Percentiles rank a stretch among this genome's conserved stretches.
phyloP scores from a whole-genome alignment of 2,113 vertebrate species.

The Phocoena sinus region DNA sequence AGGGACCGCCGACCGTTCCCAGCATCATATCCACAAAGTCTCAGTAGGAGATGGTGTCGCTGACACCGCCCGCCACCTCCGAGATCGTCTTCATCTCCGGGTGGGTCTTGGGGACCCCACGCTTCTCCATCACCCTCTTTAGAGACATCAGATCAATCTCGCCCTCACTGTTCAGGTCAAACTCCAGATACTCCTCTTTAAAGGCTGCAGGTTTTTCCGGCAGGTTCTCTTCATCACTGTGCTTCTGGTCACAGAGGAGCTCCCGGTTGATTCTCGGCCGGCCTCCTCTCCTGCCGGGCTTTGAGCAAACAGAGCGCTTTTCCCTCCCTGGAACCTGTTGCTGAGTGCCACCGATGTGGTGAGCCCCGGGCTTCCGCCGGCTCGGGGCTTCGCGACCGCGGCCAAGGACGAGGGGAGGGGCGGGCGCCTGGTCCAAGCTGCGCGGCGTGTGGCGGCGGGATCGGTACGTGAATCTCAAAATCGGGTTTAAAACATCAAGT shows the following conservation, averaged over 20 bases:
- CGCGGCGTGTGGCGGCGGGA: constrained; percentile 41
- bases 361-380: neutral
- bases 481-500: too few relatives aligned
- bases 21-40: constrained; percentile 99
- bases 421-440: neutral
- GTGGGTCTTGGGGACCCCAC: constrained; percentile 97
- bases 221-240: constrained; percentile 93
- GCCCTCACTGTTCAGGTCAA: constrained; percentile 96
- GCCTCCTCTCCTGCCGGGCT: constrained; percentile 86
- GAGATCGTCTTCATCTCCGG: constrained; percentile 97
- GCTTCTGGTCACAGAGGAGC: constrained; percentile 95
- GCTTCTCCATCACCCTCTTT: constrained; percentile 98
- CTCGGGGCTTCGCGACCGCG: neutral
- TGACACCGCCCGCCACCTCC: constrained; percentile 91
- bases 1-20: constrained; percentile 94
- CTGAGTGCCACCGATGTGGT: constrained; percentile 66
- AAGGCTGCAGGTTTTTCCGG: constrained; percentile 90
- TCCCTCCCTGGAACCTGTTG: constrained; percentile 83
- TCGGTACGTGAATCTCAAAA: neutral
- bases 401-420: neutral
- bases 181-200: constrained; percentile 98
- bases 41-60: constrained; percentile 94
- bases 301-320: constrained; percentile 87
- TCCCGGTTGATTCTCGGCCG: constrained; percentile 94
- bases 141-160: constrained; percentile 98